A percentile compares a stretch with the other conserved stretches of the same genome.
These are phyloP conservation scores for Acanthosepion esculentum DNA, from an alignment of 2,888 invertebrate species.

Conservation along the genomic window DNA sequence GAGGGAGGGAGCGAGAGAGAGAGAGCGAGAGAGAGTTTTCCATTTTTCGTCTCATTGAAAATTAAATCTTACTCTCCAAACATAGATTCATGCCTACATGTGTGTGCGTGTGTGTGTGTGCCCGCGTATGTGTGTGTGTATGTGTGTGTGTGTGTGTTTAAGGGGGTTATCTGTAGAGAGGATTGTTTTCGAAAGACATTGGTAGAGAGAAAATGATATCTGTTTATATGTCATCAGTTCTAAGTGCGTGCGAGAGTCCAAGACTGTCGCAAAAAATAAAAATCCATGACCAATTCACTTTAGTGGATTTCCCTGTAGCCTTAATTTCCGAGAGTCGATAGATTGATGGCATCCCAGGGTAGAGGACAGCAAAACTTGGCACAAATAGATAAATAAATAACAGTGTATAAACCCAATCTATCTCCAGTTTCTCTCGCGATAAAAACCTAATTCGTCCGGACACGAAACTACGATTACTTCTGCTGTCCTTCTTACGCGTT, in stretches of 20 bases:
- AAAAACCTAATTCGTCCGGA: not conserved
- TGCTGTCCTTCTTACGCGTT: not conserved
- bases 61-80: too few species aligned
- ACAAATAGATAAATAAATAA: slow-evolving; percentile 33
- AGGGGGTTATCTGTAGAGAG: too few species aligned
- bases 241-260: too few species aligned
- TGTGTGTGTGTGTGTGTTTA: not conserved
- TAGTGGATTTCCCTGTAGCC: slow-evolving; percentile 33
- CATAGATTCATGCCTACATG: not conserved
- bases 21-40: too few species aligned
- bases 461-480: not conserved
- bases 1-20: too few species aligned
- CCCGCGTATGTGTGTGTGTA: too few species aligned
- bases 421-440: not conserved
- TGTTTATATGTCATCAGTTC: too few species aligned
- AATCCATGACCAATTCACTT: slow-evolving; percentile 23
- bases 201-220: too few species aligned
- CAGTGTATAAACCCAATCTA: not conserved
- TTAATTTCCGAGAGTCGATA: slow-evolving; percentile 9
- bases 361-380: not conserved
- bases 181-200: too few species aligned
- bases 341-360: slow-evolving; percentile 33
- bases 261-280: not conserved
- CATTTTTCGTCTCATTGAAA: too few species aligned
- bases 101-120: too few species aligned